Conservation (phyloP, 2,888 invertebrate species). For the Tupiocoris notatus region DNA sequence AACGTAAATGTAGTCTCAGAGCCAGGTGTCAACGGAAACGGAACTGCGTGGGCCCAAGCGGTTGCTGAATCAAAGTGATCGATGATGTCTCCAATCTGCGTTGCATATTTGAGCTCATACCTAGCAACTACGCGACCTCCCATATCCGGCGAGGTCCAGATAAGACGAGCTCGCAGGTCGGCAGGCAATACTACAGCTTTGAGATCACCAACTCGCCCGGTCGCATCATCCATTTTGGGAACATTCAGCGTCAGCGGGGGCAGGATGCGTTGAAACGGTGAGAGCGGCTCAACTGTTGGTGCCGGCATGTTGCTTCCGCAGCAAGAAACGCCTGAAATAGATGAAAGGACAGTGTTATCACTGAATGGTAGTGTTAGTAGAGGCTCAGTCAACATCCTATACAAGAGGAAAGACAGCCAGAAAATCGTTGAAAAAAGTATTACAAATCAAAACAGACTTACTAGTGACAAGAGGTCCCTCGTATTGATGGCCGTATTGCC, state of each 20-base stretch:
- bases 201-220: constrained; percentile 61
- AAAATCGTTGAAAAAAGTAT: too few species aligned
- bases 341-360: constrained; percentile 35
- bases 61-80: constrained; percentile 52
- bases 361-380: neutral
- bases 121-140: constrained; percentile 57
- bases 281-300: constrained; percentile 56
- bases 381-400: neutral
- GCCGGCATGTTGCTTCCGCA: constrained; percentile 59
- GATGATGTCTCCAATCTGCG: constrained; percentile 51
- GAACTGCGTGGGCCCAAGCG: constrained; percentile 56
- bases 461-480: constrained; percentile 44
- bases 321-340: constrained; percentile 55
- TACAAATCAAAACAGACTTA: constrained; percentile 25
- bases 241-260: constrained; percentile 57
- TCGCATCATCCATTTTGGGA: constrained; percentile 50
- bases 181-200: constrained; percentile 56
- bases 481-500: constrained; percentile 52
- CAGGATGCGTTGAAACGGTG: constrained; percentile 59
- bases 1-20: constrained; percentile 58
- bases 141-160: constrained; percentile 64
- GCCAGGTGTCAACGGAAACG: constrained; percentile 58
- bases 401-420: neutral
- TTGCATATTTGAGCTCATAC: constrained; percentile 59
- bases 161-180: constrained; percentile 58